A percentile compares a stretch with the other conserved stretches of the same genome.
phyloP scores from a whole-genome alignment of 2,113 vertebrate genomes.

The Festucalex cinctus region DNA sequence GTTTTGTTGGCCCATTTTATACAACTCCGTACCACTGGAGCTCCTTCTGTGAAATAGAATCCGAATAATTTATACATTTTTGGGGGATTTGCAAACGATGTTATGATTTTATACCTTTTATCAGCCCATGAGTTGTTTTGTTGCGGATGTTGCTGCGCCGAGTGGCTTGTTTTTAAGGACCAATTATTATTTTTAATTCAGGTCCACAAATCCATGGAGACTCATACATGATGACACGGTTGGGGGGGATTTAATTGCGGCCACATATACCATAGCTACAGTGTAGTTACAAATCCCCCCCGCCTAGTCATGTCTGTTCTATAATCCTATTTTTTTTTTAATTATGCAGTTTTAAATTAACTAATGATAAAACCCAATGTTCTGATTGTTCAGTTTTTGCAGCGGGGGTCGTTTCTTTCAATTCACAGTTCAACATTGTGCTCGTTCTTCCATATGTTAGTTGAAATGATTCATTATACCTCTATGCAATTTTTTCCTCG shows the following conservation, averaged over 20 bases:
- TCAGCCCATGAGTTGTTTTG: not conserved
- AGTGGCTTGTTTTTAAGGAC: conserved; percentile 34
- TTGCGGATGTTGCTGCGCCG: conserved; percentile 23
- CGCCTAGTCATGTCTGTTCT: not conserved
- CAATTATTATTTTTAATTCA: conserved; percentile 17
- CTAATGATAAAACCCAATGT: not conserved
- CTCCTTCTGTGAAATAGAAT: not conserved
- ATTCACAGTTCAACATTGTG: not conserved
- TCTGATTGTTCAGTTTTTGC: not conserved
- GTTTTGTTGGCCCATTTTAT: conserved; percentile 8
- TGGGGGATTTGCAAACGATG: not conserved
- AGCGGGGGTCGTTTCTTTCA: not conserved
- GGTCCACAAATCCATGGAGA: conserved; percentile 29
- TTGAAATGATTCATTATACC: conserved; percentile 36
- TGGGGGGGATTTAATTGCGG: too few relatives aligned
- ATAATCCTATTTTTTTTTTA: not conserved
- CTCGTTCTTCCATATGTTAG: not conserved
- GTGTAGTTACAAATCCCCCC: too few relatives aligned
- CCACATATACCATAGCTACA: too few relatives aligned
- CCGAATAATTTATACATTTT: not conserved
- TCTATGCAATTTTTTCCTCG: conserved; percentile 74
- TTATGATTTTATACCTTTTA: conserved; percentile 24
- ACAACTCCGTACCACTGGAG: conserved; percentile 2
- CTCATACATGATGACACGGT: not conserved
- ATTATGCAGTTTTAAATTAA: not conserved